Conservation (phyloP, 2,888 invertebrate genomes). For the Shargacucullia verbasci region DNA sequence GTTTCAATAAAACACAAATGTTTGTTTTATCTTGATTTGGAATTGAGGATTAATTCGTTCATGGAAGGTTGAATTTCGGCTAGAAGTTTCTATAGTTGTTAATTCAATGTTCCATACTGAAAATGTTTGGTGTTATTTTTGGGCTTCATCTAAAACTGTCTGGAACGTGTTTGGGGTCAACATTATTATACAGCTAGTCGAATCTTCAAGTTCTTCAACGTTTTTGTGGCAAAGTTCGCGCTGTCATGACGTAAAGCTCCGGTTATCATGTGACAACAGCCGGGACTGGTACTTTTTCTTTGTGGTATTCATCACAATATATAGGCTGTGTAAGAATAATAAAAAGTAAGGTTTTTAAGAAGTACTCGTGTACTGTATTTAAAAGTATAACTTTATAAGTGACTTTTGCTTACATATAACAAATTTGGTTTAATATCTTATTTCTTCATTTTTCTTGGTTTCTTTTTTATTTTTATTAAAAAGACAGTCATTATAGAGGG, state of each 20-base stretch:
- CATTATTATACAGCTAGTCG: constrained; percentile 51
- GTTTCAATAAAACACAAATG: constrained; percentile 29
- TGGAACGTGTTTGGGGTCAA: constrained; percentile 43
- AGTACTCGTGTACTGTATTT: background rate
- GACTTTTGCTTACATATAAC: too few relatives aligned
- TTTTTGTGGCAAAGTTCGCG: constrained; percentile 49
- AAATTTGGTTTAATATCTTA: too few relatives aligned
- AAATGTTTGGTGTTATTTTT: constrained; percentile 18
- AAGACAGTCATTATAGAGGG: too few relatives aligned
- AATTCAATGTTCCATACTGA: constrained; percentile 8
- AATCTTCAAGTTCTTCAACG: constrained; percentile 49
- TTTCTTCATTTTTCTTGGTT: too few relatives aligned
- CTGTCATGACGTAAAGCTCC: constrained; percentile 49
- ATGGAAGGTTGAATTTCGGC: background rate
- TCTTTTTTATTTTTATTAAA: too few relatives aligned
- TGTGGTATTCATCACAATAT: constrained; percentile 43
- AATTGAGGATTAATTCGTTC: constrained; percentile 11
- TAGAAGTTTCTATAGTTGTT: constrained; percentile 2
- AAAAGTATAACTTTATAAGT: background rate
- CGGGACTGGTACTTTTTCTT: constrained; percentile 45
- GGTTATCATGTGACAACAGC: constrained; percentile 51
- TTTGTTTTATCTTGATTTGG: constrained; percentile 23
- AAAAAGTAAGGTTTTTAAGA: constrained; percentile 21
- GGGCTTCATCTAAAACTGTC: constrained; percentile 27
- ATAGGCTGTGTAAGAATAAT: constrained; percentile 31